These are phyloP conservation scores for Vanacampus margaritifer DNA, from an alignment of 2,113 vertebrate species.

Conservation along the genomic window DNA sequence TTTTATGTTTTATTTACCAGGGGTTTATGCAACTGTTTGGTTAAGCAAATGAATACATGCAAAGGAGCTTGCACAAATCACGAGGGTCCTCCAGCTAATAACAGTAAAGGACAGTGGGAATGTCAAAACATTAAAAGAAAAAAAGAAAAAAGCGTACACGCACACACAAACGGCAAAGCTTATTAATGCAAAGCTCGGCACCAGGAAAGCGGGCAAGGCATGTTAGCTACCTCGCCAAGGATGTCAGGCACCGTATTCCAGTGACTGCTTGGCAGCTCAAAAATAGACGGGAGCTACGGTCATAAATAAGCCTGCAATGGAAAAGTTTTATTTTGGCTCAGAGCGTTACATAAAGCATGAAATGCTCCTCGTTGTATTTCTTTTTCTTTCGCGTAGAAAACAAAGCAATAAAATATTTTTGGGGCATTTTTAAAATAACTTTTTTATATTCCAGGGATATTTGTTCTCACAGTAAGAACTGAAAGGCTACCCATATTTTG, in stretches of 20 bases:
- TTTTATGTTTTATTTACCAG: slow-evolving; percentile 43
- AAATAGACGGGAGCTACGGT: slow-evolving; percentile 44
- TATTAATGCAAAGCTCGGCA: slow-evolving; percentile 14
- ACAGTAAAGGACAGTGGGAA: slow-evolving; percentile 28
- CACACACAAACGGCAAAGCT: slow-evolving; percentile 1
- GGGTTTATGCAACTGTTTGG: slow-evolving; percentile 35
- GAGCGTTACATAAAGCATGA: slow-evolving; percentile 52
- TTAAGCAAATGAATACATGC: slow-evolving; percentile 34
- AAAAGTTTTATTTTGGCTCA: slow-evolving; percentile 55
- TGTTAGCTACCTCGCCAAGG: slow-evolving; percentile 12
- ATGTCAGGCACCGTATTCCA: slow-evolving; percentile 44
- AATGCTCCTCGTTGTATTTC: slow-evolving; percentile 36
- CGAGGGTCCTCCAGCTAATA: slow-evolving; percentile 15
- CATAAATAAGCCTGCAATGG: slow-evolving; percentile 49
- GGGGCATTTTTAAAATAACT: not conserved
- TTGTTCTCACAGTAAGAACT: not conserved
- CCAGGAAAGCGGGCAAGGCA: slow-evolving; percentile 16
- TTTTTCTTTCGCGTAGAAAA: slow-evolving; percentile 14
- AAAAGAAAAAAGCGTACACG: not conserved
- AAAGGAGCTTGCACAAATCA: slow-evolving; percentile 26
- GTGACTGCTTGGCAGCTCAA: slow-evolving; percentile 27
- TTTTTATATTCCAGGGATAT: not conserved
- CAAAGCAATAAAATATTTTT: slow-evolving; percentile 9
- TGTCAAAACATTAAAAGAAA: slow-evolving; percentile 18
- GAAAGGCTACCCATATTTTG: not conserved